These are phyloP conservation scores for Troilus luridus DNA, from an alignment of 2,888 invertebrate genomes.

Conservation along the genomic window DNA sequence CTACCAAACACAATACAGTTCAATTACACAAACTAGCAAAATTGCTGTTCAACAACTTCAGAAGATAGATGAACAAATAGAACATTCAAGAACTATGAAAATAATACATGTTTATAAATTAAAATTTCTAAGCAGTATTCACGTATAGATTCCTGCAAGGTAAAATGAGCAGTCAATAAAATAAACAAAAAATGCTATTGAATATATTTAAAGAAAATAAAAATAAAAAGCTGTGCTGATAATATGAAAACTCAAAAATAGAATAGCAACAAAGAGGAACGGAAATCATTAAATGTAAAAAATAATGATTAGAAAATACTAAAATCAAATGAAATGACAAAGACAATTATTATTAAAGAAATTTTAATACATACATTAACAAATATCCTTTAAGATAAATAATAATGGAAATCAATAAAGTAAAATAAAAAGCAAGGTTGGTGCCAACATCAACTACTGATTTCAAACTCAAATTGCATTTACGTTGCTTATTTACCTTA, in stretches of 20 bases:
- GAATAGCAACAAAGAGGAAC: neutral
- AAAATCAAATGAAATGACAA: neutral
- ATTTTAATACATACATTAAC: neutral
- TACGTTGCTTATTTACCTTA: slow-evolving; percentile 4
- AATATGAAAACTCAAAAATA: neutral
- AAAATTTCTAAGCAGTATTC: neutral
- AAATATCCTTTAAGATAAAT: neutral
- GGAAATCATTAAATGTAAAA: neutral
- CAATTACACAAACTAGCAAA: neutral
- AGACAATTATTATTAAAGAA: neutral
- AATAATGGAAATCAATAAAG: slow-evolving; percentile 5
- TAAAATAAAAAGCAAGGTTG: slow-evolving; percentile 32
- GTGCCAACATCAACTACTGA: slow-evolving; percentile 42
- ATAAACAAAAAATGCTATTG: neutral
- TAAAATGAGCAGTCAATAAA: neutral
- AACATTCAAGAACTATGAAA: neutral
- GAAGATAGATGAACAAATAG: neutral
- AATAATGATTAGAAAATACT: neutral
- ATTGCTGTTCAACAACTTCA: neutral
- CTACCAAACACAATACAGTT: neutral
- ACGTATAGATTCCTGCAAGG: neutral
- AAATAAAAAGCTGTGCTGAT: neutral
- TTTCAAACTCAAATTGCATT: neutral
- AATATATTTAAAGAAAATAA: neutral
- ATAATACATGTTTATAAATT: neutral